Base-by-base conservation (phyloP, 1,140 invertebrate genomes). In the Mya arenaria region DNA sequence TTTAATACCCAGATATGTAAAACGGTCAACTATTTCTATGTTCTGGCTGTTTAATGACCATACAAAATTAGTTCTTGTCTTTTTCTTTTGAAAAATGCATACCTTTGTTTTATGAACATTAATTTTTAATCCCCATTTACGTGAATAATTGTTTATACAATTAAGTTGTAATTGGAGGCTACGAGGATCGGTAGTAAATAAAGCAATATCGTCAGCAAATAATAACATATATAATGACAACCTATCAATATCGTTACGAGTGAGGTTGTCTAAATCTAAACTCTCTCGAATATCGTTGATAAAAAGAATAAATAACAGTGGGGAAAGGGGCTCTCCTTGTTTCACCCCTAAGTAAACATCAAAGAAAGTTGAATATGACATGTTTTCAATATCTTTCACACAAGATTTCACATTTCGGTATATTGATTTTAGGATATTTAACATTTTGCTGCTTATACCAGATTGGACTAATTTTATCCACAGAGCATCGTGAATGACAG, bases 21-120 rank as follows among this genome's bases (percentile, higher is more conserved):
- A 83, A 34, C 63, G n/a, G 62, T 83, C 36, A 37, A 77, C 73
- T 13, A 69, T n/a, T 13, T 83, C 81, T 17, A 83, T 62, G 30
- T 3, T 37, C 23, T 52, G 19, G 23, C 58, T 55, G 62, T 81
- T 81, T 36, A 62, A 30, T 30, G 32, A 48, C 66, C 66, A 81
- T 52, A 58, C 63, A 41, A 36, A 68, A 23, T 81, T 55, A 44
- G 23, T 23, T 32, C 19, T 44, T n/a, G 39, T 4, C 52, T 62
- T 32, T 36, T 37, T 28, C 55, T 60, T 71, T 36, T 44, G 25
- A 60, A 71, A 80, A 48, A 81, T 63, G 25, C 68, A 55, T 55
- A 79, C 69, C 60, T 56, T 56, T 39, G 75, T 69, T 58, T 69
- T 68, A 2, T 25, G 10, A 13, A 69, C 23, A 58, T 79, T 58